A percentile compares a stretch with the other conserved stretches of the same genome.
phyloP scores from a whole-genome alignment of 1,140 invertebrate species.

The Lepidurus apus region DNA sequence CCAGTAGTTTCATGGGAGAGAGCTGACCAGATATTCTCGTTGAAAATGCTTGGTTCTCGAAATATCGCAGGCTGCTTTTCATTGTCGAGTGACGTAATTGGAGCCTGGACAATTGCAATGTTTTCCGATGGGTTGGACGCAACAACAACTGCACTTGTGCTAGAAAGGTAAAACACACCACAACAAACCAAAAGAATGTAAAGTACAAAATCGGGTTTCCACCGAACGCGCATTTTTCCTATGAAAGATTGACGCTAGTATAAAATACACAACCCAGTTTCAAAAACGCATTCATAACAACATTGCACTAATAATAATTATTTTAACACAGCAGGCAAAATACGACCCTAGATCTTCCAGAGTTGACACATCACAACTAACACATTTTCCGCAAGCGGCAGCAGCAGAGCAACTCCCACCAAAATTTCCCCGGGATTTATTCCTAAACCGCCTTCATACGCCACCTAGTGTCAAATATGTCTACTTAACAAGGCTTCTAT shows the following conservation, averaged over 20 bases:
- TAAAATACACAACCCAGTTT: not conserved
- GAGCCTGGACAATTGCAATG: not conserved
- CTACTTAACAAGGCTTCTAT: too few relatives aligned
- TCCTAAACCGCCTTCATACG: not conserved
- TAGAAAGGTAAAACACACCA: not conserved
- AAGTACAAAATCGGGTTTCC: not conserved
- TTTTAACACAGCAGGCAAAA: not conserved
- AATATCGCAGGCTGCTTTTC: not conserved
- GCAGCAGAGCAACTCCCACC: not conserved
- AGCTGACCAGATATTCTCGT: not conserved
- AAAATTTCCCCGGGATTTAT: not conserved
- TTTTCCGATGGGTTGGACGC: not conserved
- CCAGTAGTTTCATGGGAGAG: not conserved
- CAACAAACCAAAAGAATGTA: not conserved
- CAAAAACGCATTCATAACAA: not conserved
- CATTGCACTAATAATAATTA: not conserved
- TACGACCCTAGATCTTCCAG: not conserved
- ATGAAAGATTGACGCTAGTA: not conserved
- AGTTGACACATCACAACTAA: constrained; percentile 16
- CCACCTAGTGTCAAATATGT: not conserved
- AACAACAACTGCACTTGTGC: not conserved
- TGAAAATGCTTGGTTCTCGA: not conserved
- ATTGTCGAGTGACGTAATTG: not conserved
- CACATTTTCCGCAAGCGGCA: not conserved
- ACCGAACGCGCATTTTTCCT: not conserved